These are phyloP conservation scores for Falco peregrinus DNA, from an alignment of 2,797 vertebrate genomes.

Conservation along the genomic window DNA sequence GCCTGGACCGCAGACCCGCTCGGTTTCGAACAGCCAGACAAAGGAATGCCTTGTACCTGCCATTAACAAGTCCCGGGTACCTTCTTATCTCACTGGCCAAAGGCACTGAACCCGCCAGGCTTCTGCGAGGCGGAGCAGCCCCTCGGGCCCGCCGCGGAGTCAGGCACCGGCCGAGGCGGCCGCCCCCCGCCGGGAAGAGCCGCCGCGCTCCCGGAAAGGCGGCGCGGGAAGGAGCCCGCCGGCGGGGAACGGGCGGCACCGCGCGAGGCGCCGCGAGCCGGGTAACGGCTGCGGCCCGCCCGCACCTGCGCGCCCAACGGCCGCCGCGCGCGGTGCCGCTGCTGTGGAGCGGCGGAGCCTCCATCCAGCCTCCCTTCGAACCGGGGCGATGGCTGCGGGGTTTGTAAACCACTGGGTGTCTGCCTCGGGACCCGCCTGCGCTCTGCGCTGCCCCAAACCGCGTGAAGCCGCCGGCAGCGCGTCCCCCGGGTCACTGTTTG, in stretches of 20 bases:
- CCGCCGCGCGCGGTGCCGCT: too few relatives aligned
- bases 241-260: not conserved
- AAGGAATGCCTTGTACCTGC: not conserved
- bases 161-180: not conserved
- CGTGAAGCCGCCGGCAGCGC: rapidly evolving
- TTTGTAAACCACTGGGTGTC: not conserved
- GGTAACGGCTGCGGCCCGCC: too few relatives aligned
- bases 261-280: too few relatives aligned
- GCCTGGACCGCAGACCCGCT: not conserved
- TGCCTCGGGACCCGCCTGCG: not conserved
- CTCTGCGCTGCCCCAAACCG: not conserved
- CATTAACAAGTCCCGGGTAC: not conserved
- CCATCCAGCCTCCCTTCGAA: not conserved
- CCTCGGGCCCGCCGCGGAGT: not conserved
- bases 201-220: not conserved
- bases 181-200: not conserved
- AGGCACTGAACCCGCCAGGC: not conserved
- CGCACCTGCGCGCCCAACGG: too few relatives aligned
- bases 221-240: not conserved
- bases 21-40: not conserved
- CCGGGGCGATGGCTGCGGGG: not conserved
- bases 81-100: not conserved
- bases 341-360: too few relatives aligned
- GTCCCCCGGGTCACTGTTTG: not conserved
- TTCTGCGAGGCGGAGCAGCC: not conserved